Percentiles rank a stretch among this genome's conserved stretches.
Conservation (phyloP, 2,113 vertebrate genomes). For the Urocynchramus pylzowi region DNA sequence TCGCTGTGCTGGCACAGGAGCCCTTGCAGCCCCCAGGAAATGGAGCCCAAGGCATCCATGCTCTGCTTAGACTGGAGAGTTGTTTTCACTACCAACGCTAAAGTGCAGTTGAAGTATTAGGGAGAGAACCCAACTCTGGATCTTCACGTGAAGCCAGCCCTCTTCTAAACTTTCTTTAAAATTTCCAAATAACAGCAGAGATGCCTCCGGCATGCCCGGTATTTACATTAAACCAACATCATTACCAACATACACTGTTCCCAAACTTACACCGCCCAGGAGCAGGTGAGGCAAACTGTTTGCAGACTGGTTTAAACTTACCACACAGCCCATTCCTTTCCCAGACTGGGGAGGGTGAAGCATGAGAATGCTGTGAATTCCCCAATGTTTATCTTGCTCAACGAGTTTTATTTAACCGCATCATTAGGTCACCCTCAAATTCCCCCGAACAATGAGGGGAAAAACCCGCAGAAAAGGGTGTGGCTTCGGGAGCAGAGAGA, state of each 20-base stretch:
- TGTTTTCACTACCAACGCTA: background rate
- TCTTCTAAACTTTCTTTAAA: background rate
- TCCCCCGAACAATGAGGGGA: slow-evolving; percentile 68
- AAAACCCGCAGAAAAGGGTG: slow-evolving; percentile 73
- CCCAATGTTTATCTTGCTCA: slow-evolving; percentile 70
- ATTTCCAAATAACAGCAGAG: background rate
- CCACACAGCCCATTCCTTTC: slow-evolving; percentile 51
- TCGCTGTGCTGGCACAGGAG: fast-evolving
- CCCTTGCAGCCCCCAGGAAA: background rate
- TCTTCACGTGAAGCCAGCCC: background rate
- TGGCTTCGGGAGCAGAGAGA: slow-evolving; percentile 56
- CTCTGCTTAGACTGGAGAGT: background rate
- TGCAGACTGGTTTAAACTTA: slow-evolving; percentile 53
- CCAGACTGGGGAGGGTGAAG: slow-evolving; percentile 46
- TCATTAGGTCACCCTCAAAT: slow-evolving; percentile 74
- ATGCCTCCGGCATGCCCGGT: background rate
- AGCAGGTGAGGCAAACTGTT: slow-evolving; percentile 57
- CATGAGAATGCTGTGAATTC: slow-evolving; percentile 63
- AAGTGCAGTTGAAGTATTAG: background rate
- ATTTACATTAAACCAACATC: slow-evolving; percentile 19
- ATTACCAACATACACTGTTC: background rate
- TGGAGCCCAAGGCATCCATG: fast-evolving
- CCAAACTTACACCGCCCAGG: slow-evolving; percentile 4
- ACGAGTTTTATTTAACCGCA: slow-evolving; percentile 67
- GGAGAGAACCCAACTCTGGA: background rate